A percentile compares a stretch with the other conserved stretches of the same genome.
Conservation (phyloP, 2,888 invertebrate species). For the Rapana venosa region DNA sequence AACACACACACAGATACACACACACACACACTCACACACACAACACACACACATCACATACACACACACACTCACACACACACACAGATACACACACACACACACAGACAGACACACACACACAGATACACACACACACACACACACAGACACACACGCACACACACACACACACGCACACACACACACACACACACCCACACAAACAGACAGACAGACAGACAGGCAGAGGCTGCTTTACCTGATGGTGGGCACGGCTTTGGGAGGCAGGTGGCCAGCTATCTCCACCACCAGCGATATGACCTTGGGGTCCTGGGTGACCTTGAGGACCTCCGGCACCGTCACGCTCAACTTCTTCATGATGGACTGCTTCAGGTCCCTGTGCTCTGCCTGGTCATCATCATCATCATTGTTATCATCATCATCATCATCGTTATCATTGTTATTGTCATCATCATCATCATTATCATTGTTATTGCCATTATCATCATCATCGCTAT, state of each 20-base stretch:
- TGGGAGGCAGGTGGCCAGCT: constrained; percentile 66
- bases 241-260: constrained; percentile 66
- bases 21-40: no score
- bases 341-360: constrained; percentile 63
- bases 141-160: not conserved
- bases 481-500: no score
- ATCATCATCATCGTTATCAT: not conserved
- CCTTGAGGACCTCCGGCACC: constrained; percentile 64
- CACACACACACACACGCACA: not conserved
- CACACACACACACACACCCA: constrained; percentile 11
- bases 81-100: no score
- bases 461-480: not conserved
- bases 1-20: no score
- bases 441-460: not conserved
- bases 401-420: not conserved
- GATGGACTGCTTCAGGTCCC: constrained; percentile 58
- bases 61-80: no score
- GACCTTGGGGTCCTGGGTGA: constrained; percentile 64
- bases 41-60: no score
- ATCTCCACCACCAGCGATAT: constrained; percentile 61
- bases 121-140: no score
- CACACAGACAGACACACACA: not conserved
- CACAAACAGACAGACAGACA: not conserved
- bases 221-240: constrained; percentile 33
- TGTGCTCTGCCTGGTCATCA: constrained; percentile 55